Base-by-base conservation (phyloP, 2,113 vertebrate species). In the Buteo buteo region DNA sequence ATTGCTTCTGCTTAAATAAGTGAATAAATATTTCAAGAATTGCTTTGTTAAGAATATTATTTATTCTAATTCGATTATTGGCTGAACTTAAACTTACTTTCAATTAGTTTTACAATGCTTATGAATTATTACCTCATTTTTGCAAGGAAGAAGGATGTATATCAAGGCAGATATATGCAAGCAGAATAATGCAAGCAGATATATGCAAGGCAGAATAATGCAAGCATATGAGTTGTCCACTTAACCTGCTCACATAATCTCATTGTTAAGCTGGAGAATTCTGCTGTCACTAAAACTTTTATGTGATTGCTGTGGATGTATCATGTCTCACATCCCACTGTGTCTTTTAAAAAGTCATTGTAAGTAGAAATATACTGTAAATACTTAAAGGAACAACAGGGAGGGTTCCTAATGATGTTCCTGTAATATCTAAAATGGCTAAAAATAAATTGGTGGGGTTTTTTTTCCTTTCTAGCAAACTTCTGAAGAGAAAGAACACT, bases 401-500 rank as follows among this genome's bases (percentile, higher is more conserved):
- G 7, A 70, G 21, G 32, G 17, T 65, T 86, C n/a, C 57, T 80
- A 57, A 38, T 82, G 38, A 32, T 44, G 3, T 32, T 5, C 8
- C 38, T 73, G 49, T 64, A 71, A 32, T 92, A 76, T 59, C 45
- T 84, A 82, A 86, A 92, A 76, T n/a, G 16, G 15, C 26, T 91
- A 71, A 74, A 49, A 40, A 8, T 72, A 14, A 47, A 52, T 77
- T 13, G 34, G 34, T 7, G 8, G 34, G 24, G 13, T 22, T 85
- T 95, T 78, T 82, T 94, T 79, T 79, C 13, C 21, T 76, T 98
- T 98, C 93, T 96, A 99, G 98, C 81, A 98, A 98, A 97, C 97
- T 98, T 94, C 96, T 98, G 87, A 98, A 98, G 89, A 97, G 89
- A 84, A 98, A 97, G 81, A 97, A 97, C 31, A 93, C 97, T 93